phyloP scores from a whole-genome alignment of 2,113 vertebrate genomes.

The Diphyllodes magnificus region DNA sequence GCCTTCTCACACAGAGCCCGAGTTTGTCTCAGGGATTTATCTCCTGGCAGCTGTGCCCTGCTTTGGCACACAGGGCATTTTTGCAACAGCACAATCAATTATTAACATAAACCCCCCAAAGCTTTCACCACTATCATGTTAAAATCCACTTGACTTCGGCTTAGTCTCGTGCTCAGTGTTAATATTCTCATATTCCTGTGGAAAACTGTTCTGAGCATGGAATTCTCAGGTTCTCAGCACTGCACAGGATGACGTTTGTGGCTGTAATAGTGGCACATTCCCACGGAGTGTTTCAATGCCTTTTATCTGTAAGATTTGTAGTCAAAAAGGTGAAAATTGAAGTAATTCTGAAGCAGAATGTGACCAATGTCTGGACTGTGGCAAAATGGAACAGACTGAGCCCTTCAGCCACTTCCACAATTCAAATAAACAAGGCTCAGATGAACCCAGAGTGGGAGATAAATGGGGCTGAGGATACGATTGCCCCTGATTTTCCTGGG shows the following conservation, averaged over 20 bases:
- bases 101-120: neutral
- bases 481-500: neutral
- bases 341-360: neutral
- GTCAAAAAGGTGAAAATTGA: neutral
- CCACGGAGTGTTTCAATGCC: neutral
- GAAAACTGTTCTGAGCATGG: neutral
- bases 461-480: neutral
- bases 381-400: neutral
- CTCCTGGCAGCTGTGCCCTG: neutral
- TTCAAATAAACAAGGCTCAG: constrained; percentile 11
- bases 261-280: neutral
- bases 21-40: neutral
- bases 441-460: neutral
- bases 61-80: neutral
- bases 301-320: neutral
- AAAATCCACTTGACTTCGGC: neutral
- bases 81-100: neutral
- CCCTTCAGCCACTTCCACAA: neutral
- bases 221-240: neutral
- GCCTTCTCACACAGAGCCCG: neutral
- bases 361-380: neutral
- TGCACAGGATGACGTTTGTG: too few species aligned
- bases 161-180: neutral
- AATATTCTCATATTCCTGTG: neutral
- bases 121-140: neutral